Evolutionary conservation across 2,888 invertebrate species (phyloP).

Genomic region (Pyralis farinalis): DNA sequence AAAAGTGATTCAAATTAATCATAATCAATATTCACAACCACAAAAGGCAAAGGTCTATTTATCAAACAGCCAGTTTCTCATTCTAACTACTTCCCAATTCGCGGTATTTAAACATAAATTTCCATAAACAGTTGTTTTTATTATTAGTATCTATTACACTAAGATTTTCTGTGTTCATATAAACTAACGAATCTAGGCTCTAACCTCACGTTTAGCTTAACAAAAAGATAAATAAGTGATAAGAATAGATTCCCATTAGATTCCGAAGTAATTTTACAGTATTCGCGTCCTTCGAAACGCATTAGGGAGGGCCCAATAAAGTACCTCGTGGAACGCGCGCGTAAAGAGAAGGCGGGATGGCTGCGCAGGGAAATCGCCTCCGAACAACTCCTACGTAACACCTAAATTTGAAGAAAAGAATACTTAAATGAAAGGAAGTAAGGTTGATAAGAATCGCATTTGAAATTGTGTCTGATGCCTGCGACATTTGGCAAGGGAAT

Average conservation of each 20-base stretch:
- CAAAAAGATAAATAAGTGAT: no score
- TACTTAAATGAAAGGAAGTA: constrained; percentile 7
- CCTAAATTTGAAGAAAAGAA: neutral
- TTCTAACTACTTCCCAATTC: no score
- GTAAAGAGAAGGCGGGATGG: constrained; percentile 32
- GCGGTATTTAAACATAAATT: no score
- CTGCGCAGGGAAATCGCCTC: constrained; percentile 27
- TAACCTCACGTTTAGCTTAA: no score
- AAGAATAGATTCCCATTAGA: constrained; percentile 2
- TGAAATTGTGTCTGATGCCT: constrained; percentile 22
- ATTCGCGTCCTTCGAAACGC: constrained; percentile 23
- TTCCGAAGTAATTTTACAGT: constrained; percentile 7
- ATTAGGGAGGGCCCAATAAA: constrained; percentile 37
- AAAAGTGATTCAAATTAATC: no score
- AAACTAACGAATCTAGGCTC: no score
- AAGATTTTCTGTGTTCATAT: no score
- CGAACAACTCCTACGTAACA: constrained; percentile 3
- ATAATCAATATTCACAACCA: no score
- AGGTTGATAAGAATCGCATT: constrained; percentile 6
- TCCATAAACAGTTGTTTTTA: no score
- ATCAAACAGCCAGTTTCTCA: no score
- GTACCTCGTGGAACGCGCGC: constrained; percentile 30
- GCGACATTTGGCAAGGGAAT: constrained; percentile 36
- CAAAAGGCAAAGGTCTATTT: no score
- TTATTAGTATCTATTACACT: no score